Evolutionary conservation across 2,797 vertebrate genomes (phyloP).

Genomic region (Thripadectes ignobilis): DNA sequence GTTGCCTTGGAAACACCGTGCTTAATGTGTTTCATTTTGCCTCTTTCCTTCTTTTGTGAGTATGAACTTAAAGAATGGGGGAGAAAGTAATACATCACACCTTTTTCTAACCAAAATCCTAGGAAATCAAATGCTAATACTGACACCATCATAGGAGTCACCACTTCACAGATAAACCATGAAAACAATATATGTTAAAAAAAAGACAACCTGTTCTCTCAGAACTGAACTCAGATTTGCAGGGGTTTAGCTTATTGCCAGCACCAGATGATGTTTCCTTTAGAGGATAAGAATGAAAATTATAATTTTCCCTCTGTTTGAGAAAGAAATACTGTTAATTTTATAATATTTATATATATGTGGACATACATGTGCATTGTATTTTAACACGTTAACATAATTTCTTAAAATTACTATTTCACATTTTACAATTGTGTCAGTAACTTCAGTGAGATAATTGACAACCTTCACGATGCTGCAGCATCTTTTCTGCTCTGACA

Average conservation of each 20-base stretch:
- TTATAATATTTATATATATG: neutral
- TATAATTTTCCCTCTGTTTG: neutral
- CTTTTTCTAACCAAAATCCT: neutral
- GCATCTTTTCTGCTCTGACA: neutral
- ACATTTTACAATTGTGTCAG: neutral
- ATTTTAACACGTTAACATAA: neutral
- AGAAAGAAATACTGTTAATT: neutral
- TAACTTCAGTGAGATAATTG: neutral
- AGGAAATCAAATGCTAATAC: neutral
- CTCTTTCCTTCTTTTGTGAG: slow-evolving; percentile 15
- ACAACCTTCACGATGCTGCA: neutral
- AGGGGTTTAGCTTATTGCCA: neutral
- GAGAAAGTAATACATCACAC: neutral
- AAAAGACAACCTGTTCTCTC: neutral
- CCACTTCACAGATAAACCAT: neutral
- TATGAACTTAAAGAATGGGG: neutral
- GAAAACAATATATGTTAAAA: neutral
- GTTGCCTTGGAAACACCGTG: slow-evolving; percentile 63
- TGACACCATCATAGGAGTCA: neutral
- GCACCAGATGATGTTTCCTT: neutral
- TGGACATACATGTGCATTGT: fast-evolving
- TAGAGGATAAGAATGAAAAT: neutral
- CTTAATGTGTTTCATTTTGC: slow-evolving; percentile 19
- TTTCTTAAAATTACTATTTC: neutral
- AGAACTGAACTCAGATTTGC: neutral